A percentile compares a stretch with the other conserved stretches of the same genome.
phyloP scores from a whole-genome alignment of 2,113 vertebrate genomes.

The Salminus brasiliensis region DNA sequence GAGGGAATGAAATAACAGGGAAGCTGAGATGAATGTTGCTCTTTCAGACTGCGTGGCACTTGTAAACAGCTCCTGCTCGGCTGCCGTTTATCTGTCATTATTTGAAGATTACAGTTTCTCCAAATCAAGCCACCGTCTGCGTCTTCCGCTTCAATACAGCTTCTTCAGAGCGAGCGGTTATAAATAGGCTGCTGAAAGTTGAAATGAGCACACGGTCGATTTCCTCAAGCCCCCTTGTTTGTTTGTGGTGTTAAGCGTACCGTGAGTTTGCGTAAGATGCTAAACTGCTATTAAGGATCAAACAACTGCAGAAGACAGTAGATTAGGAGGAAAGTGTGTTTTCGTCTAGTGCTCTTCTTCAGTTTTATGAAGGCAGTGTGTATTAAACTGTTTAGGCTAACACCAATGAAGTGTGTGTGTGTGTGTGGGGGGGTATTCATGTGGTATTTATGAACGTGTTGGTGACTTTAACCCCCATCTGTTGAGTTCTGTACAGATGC shows the following conservation, averaged over 20 bases:
- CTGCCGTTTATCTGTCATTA: not conserved
- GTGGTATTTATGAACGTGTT: too few species aligned
- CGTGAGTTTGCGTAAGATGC: not conserved
- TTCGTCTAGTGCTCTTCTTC: not conserved
- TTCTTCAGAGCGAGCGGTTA: not conserved
- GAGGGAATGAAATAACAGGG: not conserved
- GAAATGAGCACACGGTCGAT: not conserved
- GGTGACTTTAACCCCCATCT: slow-evolving; percentile 55
- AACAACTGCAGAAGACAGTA: not conserved
- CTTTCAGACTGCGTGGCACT: not conserved
- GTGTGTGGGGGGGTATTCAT: too few species aligned
- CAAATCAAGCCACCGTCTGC: not conserved
- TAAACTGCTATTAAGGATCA: not conserved
- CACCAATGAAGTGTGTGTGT: not conserved
- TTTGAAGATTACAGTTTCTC: not conserved
- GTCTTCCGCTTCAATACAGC: not conserved
- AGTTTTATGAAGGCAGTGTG: not conserved
- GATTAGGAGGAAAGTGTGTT: too few species aligned
- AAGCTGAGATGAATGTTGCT: not conserved
- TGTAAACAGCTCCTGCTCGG: not conserved
- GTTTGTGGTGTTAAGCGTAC: not conserved
- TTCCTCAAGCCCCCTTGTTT: not conserved
- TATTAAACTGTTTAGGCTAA: not conserved
- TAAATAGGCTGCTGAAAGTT: not conserved
- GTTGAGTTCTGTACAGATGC: slow-evolving; percentile 50